Base-by-base conservation (phyloP, 2,113 vertebrate species). In the Leptosomus discolor region DNA sequence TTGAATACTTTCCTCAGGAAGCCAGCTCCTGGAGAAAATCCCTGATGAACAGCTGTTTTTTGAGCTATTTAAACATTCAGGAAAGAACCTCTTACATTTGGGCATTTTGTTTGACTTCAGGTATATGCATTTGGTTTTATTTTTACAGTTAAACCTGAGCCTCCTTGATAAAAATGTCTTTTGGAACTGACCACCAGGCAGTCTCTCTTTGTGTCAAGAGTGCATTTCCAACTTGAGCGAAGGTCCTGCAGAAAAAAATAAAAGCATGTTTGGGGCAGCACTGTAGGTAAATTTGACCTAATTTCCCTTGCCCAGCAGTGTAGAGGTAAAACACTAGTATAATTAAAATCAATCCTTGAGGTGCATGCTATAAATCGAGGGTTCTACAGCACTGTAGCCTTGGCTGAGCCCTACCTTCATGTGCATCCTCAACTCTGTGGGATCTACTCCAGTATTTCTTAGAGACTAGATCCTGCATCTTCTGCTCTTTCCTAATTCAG, bases 381-480 rank as follows among this genome's bases (percentile, higher is more conserved):
- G 14, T 69, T 20, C 23, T 14, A 16, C 15, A 69, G 26, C 11
- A 17, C 18, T 27, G 34, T 37, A 57, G 43, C 63, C 23, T 68
- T 0, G 0, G 37, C 63, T 67, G 36, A 39, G 24, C 15, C 19
- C 23, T 73, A 1, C 21, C 26, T 81, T 69, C 6, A 14, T 0
- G 0, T 23, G 53, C 11, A 15, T 8, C 34, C 34, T 73, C 41
- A 57, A 11, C 18, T 48, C 29, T 41, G 37, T 36, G 43, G 29
- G 10, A 51, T 45, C 43, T 53, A 56, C 46, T 68, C 36, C 18
- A 17, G 18, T 58, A 34, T 50, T 70, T 85, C 26, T 34, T 32
- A 7, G 24, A 56, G 64, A 19, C 27, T 5, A 8, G 13, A 50
- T 45, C 48, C 20, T 45, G 20, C 43, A 43, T 37, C 17, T 51